These are phyloP conservation scores for Apotomis betuletana DNA, from an alignment of 2,888 invertebrate species.

Conservation along the genomic window DNA sequence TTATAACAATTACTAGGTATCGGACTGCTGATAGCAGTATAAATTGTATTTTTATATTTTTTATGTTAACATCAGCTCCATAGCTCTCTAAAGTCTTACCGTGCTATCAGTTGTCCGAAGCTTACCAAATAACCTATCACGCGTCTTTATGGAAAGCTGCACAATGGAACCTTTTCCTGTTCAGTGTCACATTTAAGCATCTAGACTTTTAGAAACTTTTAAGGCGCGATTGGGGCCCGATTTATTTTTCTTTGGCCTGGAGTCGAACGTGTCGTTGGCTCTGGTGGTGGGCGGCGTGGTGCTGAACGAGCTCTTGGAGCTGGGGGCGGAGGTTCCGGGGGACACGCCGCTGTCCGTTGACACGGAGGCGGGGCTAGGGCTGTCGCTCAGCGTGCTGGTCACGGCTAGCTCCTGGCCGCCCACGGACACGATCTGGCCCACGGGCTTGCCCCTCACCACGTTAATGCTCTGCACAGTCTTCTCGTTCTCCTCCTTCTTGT, in stretches of 20 bases:
- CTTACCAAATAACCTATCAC: no score
- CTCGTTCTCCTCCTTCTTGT: conserved; percentile 68
- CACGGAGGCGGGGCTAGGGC: conserved; percentile 75
- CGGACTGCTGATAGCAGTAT: no score
- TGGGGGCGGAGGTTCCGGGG: conserved; percentile 73
- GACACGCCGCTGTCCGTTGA: conserved; percentile 78
- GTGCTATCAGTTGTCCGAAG: no score
- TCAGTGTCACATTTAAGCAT: conserved; percentile 53
- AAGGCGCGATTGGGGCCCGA: conserved; percentile 66
- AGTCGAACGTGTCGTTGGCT: conserved; percentile 56
- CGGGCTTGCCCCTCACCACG: conserved; percentile 79
- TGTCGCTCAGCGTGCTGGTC: conserved; percentile 73
- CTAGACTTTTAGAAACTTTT: conserved; percentile 80
- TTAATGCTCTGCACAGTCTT: conserved; percentile 81
- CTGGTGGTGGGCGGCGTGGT: conserved; percentile 43
- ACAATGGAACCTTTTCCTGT: no score
- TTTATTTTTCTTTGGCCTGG: conserved; percentile 71
- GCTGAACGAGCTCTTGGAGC: conserved; percentile 71
- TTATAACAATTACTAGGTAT: no score
- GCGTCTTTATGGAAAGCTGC: no score
- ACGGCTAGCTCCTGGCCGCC: conserved; percentile 78
- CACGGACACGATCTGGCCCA: conserved; percentile 77
- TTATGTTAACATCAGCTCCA: no score
- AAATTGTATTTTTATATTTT: no score
- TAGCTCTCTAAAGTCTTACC: no score